Evolutionary conservation across 2,797 vertebrate genomes (phyloP).

Genomic region (Staurois parvus): DNA sequence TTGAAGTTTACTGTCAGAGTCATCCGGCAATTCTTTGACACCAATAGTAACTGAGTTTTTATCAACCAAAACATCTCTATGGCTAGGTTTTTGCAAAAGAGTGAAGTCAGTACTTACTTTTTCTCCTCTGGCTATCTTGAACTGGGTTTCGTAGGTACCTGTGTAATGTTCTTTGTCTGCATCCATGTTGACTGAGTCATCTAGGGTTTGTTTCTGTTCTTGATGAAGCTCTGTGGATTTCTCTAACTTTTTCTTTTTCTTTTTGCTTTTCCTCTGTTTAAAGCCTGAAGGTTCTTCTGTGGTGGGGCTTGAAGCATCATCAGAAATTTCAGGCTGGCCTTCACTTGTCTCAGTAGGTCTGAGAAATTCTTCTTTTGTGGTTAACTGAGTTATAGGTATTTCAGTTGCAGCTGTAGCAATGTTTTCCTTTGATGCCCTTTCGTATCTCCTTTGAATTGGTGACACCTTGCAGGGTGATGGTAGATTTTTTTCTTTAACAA

Average conservation of each 20-base stretch:
- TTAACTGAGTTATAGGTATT: neutral
- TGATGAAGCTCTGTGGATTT: neutral
- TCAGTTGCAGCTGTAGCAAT: neutral
- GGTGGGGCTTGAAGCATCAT: conserved; percentile 16
- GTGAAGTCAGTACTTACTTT: conserved; percentile 14
- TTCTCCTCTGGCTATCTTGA: neutral
- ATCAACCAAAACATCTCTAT: neutral
- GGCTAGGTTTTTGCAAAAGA: neutral
- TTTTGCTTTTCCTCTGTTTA: conserved; percentile 27
- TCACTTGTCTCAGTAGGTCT: neutral
- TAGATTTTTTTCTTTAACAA: conserved; percentile 73
- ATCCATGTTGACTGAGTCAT: neutral
- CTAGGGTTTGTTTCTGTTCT: neutral
- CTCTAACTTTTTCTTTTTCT: conserved; percentile 2
- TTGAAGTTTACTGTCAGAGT: conserved; percentile 33
- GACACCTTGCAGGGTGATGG: conserved; percentile 59
- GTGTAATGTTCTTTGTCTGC: neutral
- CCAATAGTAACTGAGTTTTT: neutral
- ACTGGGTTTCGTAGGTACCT: neutral
- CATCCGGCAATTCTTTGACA: neutral
- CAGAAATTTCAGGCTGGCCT: neutral
- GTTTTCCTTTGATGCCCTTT: neutral
- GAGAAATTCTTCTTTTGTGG: conserved; percentile 4
- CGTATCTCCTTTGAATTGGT: conserved; percentile 22
- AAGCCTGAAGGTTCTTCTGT: neutral